phyloP scores from a whole-genome alignment of 2,888 invertebrate genomes.

The Stenodera caucasica region DNA sequence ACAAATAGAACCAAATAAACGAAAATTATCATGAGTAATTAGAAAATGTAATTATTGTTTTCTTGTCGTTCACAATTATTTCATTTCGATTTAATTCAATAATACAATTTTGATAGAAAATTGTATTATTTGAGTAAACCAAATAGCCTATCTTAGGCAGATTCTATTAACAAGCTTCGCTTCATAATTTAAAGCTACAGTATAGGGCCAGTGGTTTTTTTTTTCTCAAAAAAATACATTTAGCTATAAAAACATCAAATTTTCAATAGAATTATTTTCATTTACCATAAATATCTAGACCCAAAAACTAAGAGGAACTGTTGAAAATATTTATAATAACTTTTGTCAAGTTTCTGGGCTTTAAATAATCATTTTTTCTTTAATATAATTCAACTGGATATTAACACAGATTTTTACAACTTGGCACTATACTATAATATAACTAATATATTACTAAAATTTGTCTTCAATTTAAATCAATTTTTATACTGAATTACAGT shows the following conservation, averaged over 20 bases:
- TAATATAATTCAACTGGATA: background rate
- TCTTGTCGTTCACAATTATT: constrained; percentile 24
- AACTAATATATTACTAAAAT: constrained; percentile 8
- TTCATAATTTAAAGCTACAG: constrained; percentile 24
- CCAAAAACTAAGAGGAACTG: constrained; percentile 4
- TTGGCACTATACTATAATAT: constrained; percentile 36
- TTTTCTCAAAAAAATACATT: background rate
- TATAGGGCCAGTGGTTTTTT: constrained; percentile 34
- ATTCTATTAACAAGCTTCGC: constrained; percentile 29
- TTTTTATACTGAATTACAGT: background rate
- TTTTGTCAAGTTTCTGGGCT: background rate
- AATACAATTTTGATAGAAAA: background rate
- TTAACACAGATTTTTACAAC: constrained; percentile 28
- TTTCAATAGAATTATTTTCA: background rate
- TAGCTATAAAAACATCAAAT: constrained; percentile 1
- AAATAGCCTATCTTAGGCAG: constrained; percentile 23
- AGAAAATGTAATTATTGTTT: constrained; percentile 34
- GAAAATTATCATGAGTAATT: constrained; percentile 23
- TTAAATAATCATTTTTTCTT: no score
- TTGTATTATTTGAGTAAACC: background rate
- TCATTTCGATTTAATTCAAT: constrained; percentile 28
- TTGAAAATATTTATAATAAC: background rate
- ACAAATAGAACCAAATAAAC: background rate
- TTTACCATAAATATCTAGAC: background rate
- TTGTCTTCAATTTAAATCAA: background rate